Base-by-base conservation (phyloP, 2,888 invertebrate species). In the Heteromyza rotundicornis region DNA sequence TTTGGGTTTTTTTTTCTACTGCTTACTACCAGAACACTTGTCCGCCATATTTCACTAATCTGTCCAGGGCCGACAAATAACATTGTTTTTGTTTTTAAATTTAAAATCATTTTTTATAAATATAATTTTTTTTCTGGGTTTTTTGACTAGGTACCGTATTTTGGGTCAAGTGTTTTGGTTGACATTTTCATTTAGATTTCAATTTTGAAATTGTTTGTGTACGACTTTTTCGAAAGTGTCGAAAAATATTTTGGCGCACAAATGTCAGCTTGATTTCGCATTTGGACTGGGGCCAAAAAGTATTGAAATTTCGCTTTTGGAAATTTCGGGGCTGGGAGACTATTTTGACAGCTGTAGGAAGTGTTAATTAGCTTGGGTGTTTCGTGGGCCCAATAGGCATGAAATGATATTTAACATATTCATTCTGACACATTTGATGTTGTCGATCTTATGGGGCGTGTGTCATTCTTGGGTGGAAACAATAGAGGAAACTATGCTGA, bases 261-360 rank as follows among this genome's bases (percentile, higher is more conserved):
- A 50, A 20, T 57, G 19, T 47, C 52, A 51, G 32, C 56, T 57
- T 40, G 7, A 51, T 61, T 61, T 61, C 57, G 56, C 1, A 44
- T 19, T 32, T 61, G 71, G 68, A 68, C 10, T 3, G n/a, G 10
- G 14, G 71, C 71, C 71, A 71, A 66, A n/a, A 22, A 40, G 23
- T 40, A 14, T 40, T 40, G 40, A 40, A 40, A 40, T 40, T 14
- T 7, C 47, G 47, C 20, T 47, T 20, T 5, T n/a, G 10, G n/a
- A 40, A 14, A 40, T 3, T 40, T 40, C n/a, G 40, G 14, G 10
- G 40, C n/a, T 12, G 5, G 2, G 47, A 20, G 17, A 14, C 47
- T 17, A 5, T 47, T 47, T 47, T 47, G 47, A 47, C 47, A 47
- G 47, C 47, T 19, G 47, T 5, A 19, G 2, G 47, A 47, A 47